Conservation (phyloP, 1,140 invertebrate genomes). For the Drosophila sulfurigaster region DNA sequence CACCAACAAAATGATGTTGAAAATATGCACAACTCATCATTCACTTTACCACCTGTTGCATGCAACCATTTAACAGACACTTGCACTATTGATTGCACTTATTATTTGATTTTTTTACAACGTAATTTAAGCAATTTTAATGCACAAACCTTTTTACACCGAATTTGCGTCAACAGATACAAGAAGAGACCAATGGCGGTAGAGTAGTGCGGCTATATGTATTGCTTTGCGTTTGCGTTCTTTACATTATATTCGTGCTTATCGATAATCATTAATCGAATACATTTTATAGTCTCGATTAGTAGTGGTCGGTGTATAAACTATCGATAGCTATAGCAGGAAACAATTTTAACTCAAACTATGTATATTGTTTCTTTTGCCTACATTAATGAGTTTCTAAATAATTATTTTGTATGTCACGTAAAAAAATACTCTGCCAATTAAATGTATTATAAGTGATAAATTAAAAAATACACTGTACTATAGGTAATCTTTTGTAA, state of each 20-base stretch:
- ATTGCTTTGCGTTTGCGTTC: conserved; percentile 4
- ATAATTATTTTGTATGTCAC: no score
- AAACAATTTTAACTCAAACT: no score
- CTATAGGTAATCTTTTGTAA: no score
- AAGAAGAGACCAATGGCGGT: conserved; percentile 62
- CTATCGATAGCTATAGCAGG: no score
- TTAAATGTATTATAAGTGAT: no score
- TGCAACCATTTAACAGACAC: conserved; percentile 29
- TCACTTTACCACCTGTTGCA: conserved; percentile 54
- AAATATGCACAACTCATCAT: conserved; percentile 38
- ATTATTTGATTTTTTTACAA: conserved; percentile 2
- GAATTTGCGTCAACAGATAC: conserved; percentile 66
- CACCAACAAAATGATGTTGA: conserved; percentile 27
- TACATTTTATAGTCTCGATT: neutral
- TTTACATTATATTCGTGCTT: conserved; percentile 2
- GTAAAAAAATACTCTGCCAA: no score
- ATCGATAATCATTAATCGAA: conserved; percentile 11
- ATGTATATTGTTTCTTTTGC: no score
- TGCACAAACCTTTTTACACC: conserved; percentile 42
- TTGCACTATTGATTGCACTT: conserved; percentile 30
- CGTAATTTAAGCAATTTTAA: conserved; percentile 40
- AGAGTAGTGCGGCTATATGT: conserved; percentile 56
- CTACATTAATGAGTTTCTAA: no score
- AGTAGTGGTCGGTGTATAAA: neutral
- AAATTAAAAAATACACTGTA: no score